Evolutionary conservation across 2,797 vertebrate genomes (phyloP).

Genomic region (Lates japonicus): DNA sequence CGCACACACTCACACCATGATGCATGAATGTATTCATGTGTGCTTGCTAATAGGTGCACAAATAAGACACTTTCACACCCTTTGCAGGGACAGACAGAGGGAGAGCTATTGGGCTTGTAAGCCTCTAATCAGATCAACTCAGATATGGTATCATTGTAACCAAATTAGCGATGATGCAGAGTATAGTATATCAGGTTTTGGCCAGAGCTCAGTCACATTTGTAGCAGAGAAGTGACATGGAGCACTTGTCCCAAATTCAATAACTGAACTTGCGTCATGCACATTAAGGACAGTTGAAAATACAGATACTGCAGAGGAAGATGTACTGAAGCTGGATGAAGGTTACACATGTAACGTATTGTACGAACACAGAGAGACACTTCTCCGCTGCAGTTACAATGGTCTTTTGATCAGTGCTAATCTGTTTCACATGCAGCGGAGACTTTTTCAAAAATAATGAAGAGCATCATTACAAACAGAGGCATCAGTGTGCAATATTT

Average conservation of each 20-base stretch:
- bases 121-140: constrained; percentile 77
- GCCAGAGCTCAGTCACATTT: constrained; percentile 78
- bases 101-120: constrained; percentile 55
- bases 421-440: constrained; percentile 1
- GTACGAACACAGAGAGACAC: constrained; percentile 11
- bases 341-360: constrained; percentile 35
- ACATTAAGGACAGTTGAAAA: constrained; percentile 73
- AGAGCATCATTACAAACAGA: constrained; percentile 6
- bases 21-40: constrained; percentile 44
- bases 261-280: constrained; percentile 76
- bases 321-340: constrained; percentile 34
- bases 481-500: constrained; percentile 5
- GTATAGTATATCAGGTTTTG: constrained; percentile 79
- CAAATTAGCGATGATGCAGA: constrained; percentile 78
- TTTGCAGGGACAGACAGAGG: constrained; percentile 39
- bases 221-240: constrained; percentile 76
- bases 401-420: constrained; percentile 20
- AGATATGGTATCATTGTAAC: constrained; percentile 80
- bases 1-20: constrained; percentile 10
- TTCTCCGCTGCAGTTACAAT: constrained; percentile 18
- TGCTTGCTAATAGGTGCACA: constrained; percentile 47
- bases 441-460: too few species aligned
- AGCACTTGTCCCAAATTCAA: constrained; percentile 79
- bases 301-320: constrained; percentile 55
- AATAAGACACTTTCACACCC: constrained; percentile 62